phyloP scores from a whole-genome alignment of 2,797 vertebrate genomes.

The Picus viridis region DNA sequence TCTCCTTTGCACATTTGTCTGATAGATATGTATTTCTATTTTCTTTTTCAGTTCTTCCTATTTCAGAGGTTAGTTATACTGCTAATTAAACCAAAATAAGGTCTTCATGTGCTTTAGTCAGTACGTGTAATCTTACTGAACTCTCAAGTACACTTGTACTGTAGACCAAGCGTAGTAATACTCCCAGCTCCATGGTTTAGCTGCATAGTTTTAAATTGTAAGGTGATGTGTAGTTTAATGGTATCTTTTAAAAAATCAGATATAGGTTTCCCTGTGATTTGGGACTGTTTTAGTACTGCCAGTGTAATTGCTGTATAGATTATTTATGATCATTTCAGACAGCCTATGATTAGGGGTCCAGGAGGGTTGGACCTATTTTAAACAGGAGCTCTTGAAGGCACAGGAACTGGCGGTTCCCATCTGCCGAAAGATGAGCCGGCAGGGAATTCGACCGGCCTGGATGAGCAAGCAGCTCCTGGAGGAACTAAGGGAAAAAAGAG shows the following conservation, averaged over 20 bases:
- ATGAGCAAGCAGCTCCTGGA: too few relatives aligned
- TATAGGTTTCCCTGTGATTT: neutral
- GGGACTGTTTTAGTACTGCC: neutral
- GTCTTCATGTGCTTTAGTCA: neutral
- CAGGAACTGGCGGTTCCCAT: too few relatives aligned
- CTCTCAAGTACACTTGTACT: neutral
- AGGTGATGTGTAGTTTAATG: neutral
- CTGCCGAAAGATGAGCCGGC: too few relatives aligned
- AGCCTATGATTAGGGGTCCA: neutral
- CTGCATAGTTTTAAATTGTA: neutral
- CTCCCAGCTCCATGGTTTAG: neutral
- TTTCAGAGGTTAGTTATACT: neutral
- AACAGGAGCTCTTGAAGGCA: too few relatives aligned
- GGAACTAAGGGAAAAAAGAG: too few relatives aligned
- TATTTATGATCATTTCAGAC: neutral
- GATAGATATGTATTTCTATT: neutral
- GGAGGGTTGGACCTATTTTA: too few relatives aligned
- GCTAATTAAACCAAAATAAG: neutral
- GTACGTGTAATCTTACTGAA: neutral
- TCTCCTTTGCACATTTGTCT: neutral
- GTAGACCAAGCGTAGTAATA: neutral
- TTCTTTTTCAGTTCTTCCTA: neutral
- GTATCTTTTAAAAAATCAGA: neutral
- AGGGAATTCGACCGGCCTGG: too few relatives aligned
- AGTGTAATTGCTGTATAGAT: neutral